Base-by-base conservation (phyloP, 2,113 vertebrate genomes). In the Hoplias malabaricus region DNA sequence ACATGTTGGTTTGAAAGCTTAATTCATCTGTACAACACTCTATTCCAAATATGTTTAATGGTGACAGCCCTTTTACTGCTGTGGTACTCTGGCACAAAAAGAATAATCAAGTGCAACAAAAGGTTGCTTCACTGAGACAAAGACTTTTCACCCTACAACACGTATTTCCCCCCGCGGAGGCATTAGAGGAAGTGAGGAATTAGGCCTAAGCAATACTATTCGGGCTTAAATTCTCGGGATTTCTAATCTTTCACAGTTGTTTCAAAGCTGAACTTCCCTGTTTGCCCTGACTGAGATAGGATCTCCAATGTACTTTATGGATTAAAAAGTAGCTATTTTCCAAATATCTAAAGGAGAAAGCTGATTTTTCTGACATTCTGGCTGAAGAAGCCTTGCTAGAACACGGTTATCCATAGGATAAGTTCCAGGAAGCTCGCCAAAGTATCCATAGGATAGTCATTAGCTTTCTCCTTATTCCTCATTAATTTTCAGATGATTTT, bases 381-480 rank as follows among this genome's bases (percentile, higher is more conserved):
- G 21, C 16, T 46, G 12, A 59, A 27, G 57, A 46, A 40, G 48
- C 50, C 36, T 36, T 31, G 16, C 63, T 68, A 57, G 63, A 63
- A 76, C 36, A 56, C 48, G 56, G 63, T 76, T 68, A 76, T 76
- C 74, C 74, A 76, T 68, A 46, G 74, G 74, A 76, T 76, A 76
- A 68, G 74, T 12, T 48, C 66, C 63, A 76, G 63, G 65, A 31
- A 42, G 50, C 63, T 67, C 56, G 74, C 74, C 40, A 66, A 68
- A 76, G 66, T 76, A 76, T 76, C 74, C 74, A 76, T 68, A 68
- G 74, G 74, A 76, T 76, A 76, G 38, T 68, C 27, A 40, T 63
- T 43, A 57, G 63, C 50, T 43, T 57, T 34, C 50, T 68, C 50
- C 63, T 67, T 56, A 66, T 1, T 50, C 23, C 14, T 54, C 33